Evolutionary conservation across 2,888 invertebrate genomes (phyloP).

Genomic region (Altica lythri): DNA sequence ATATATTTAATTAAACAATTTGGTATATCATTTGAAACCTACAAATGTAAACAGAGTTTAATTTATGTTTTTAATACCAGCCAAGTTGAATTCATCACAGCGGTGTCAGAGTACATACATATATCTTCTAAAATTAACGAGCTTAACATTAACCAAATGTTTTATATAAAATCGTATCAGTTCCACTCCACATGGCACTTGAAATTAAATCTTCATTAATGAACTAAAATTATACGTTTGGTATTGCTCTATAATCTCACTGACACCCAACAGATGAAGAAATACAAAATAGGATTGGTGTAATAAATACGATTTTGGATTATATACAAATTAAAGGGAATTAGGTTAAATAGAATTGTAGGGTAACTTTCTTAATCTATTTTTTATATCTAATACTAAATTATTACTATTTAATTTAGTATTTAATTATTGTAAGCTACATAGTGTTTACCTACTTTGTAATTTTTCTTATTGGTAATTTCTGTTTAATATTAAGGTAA

Average conservation of each 20-base stretch:
- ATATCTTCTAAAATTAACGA: conserved; percentile 17
- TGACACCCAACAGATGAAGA: conserved; percentile 23
- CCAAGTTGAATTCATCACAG: conserved; percentile 9
- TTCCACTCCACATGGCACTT: conserved; percentile 24
- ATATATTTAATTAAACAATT: conserved; percentile 5
- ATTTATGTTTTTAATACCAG: background rate
- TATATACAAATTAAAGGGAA: too few relatives aligned
- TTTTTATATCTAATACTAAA: too few relatives aligned
- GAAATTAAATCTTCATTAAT: conserved; percentile 24
- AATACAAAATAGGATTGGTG: too few relatives aligned
- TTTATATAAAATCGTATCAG: conserved; percentile 20
- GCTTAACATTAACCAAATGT: conserved; percentile 23
- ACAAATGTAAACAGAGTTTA: background rate
- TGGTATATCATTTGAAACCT: background rate
- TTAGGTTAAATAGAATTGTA: too few relatives aligned
- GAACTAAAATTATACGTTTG: conserved; percentile 19
- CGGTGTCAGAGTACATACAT: background rate
- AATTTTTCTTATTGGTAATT: too few relatives aligned
- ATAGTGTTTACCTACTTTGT: too few relatives aligned
- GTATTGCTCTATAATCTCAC: conserved; percentile 11
- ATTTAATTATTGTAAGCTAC: too few relatives aligned
- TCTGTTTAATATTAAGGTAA: too few relatives aligned
- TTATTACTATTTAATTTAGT: too few relatives aligned
- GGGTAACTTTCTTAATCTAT: too few relatives aligned
- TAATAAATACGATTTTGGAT: too few relatives aligned